Percentiles rank a stretch among this genome's conserved stretches.
phyloP scores from a whole-genome alignment of 2,888 invertebrate species.

The Ethmia dodecea region DNA sequence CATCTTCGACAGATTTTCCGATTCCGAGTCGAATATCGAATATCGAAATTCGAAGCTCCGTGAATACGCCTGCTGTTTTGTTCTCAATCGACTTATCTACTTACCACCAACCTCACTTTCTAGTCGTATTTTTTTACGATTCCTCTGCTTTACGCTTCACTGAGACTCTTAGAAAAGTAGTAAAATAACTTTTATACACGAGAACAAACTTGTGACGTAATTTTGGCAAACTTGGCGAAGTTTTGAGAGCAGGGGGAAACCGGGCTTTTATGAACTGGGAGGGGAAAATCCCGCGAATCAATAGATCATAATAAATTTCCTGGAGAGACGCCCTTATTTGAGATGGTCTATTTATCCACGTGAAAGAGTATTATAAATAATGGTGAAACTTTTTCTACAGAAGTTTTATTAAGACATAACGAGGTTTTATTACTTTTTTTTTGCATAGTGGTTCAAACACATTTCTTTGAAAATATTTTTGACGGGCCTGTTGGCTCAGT shows the following conservation, averaged over 20 bases:
- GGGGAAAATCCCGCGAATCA: conserved; percentile 35
- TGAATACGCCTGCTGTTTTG: too few species aligned
- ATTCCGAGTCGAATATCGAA: too few species aligned
- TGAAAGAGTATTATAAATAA: conserved; percentile 51
- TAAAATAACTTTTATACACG: conserved; percentile 55
- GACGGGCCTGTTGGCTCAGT: too few species aligned
- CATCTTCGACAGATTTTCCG: too few species aligned
- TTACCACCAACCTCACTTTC: conserved; percentile 4
- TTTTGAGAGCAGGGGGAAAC: conserved; percentile 24
- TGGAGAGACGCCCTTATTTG: conserved; percentile 26
- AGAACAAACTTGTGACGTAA: conserved; percentile 49
- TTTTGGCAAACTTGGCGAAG: conserved; percentile 39
- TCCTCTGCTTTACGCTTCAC: conserved; percentile 36
- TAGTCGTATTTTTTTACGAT: conserved; percentile 24
- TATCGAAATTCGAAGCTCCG: too few species aligned
- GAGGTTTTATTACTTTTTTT: conserved; percentile 9
- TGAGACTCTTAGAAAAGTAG: conserved; percentile 56
- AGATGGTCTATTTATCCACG: conserved; percentile 40
- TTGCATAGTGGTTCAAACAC: conserved; percentile 5
- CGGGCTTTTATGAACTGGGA: conserved; percentile 33
- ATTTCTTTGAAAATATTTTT: too few species aligned
- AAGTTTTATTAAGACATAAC: conserved; percentile 12
- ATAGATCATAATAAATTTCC: conserved; percentile 60
- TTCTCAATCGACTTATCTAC: too few species aligned
- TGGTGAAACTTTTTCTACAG: conserved; percentile 42